Base-by-base conservation (phyloP, 2,113 vertebrate genomes). In the Pituophis catenifer region DNA sequence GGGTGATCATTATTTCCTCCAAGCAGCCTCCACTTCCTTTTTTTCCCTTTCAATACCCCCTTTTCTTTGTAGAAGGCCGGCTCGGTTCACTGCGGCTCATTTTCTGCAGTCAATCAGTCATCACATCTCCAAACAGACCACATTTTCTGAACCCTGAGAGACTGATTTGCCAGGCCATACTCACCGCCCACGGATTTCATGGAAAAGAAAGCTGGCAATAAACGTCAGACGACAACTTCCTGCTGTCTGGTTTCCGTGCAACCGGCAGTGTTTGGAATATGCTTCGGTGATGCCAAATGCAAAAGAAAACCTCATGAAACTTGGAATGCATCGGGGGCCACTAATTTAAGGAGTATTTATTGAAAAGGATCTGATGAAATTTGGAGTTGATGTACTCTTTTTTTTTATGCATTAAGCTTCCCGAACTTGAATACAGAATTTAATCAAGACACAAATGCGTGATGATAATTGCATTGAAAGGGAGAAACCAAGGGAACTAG, bases 201-300 rank as follows among this genome's bases (percentile, higher is more conserved):
- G 75, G 94, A 0, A 26, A 57, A 75, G 92, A 91, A 93, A 95
- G 89, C 8, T 11, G 33, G 57, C 17, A 29, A n/a, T 93, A 89
- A 93, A 93, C 93, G 81, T 93, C 96, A 62, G 91, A 23, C 9
- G 19, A n/a, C 89, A 55, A 95, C 94, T 96, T 95, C 96, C 96
- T 95, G 88, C 94, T 55, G 26, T 10, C 91, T 55, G 3, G 95
- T 94, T 91, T 91, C 96, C 15, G 89, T 11, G 96, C 96, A 96
- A 94, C 96, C 94, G 93, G 94, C 81, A 90, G 6, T 55, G 17
- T 81, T 91, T 33, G 89, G 38, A 53, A 19, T 2, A 8, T 10
- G 8, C 90, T 23, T 57, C 15, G 87, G 13, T 11, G 29, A 21
- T 50, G 91, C 85, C 55, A n/a, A 75, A 89, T 44, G 75, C 38